Percentiles rank a stretch among this genome's conserved stretches.
Conservation (phyloP, 2,888 invertebrate genomes). For the Ormyrus rosae region DNA sequence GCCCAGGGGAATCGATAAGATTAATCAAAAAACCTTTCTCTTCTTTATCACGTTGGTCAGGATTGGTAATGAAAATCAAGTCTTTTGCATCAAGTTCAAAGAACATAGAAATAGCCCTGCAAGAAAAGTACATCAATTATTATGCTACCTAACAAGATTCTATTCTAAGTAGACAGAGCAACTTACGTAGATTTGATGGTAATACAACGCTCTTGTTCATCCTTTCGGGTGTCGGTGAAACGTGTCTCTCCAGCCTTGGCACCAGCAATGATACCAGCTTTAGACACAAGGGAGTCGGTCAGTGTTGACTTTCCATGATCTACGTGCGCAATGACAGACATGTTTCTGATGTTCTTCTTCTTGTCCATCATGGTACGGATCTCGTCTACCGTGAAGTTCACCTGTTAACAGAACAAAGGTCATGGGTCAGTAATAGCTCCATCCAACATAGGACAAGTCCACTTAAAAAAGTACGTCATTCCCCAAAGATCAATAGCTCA, state of each 20-base stretch:
- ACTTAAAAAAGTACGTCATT: too few species aligned
- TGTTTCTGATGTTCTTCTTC: slow-evolving; percentile 99
- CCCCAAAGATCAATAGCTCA: not conserved
- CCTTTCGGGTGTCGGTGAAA: slow-evolving; percentile 99
- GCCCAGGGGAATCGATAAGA: slow-evolving; percentile 99
- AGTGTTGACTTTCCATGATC: slow-evolving; percentile 99
- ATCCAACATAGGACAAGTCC: slow-evolving; percentile 57
- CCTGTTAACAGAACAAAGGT: slow-evolving; percentile 79
- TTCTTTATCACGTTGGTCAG: slow-evolving; percentile 92
- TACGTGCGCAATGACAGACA: slow-evolving; percentile 99
- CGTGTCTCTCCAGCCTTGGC: slow-evolving; percentile 99
- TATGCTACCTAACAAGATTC: not conserved
- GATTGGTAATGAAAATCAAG: slow-evolving; percentile 92
- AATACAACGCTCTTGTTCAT: slow-evolving; percentile 99
- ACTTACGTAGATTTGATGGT: slow-evolving; percentile 99
- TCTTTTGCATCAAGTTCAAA: slow-evolving; percentile 98
- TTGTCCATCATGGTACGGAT: slow-evolving; percentile 99
- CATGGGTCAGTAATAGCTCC: too few species aligned
- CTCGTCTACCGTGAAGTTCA: slow-evolving; percentile 99
- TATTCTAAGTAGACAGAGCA: not conserved
- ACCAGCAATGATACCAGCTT: slow-evolving; percentile 99
- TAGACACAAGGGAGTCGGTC: slow-evolving; percentile 99
- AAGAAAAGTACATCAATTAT: slow-evolving; percentile 53
- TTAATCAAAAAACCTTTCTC: slow-evolving; percentile 99
- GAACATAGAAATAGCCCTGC: slow-evolving; percentile 99